A percentile compares a stretch with the other conserved stretches of the same genome.
These are phyloP conservation scores for Scrobipalpa atriplicella DNA, from an alignment of 2,888 invertebrate species.

Conservation along the genomic window DNA sequence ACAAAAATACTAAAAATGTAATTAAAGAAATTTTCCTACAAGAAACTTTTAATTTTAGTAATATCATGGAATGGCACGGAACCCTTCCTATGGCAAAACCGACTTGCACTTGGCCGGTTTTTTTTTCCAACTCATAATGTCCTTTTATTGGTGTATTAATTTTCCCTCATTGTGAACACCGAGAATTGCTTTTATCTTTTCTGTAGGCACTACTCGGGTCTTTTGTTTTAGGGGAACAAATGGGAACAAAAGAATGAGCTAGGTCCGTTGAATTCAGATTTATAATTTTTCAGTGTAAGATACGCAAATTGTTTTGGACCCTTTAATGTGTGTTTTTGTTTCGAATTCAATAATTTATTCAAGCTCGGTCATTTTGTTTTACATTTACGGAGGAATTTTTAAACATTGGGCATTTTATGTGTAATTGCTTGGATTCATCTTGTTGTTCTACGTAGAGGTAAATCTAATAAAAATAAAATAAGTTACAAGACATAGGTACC, in stretches of 20 bases:
- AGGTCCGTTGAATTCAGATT: constrained; percentile 15
- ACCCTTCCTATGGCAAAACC: no score
- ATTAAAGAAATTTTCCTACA: no score
- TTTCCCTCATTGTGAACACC: constrained; percentile 17
- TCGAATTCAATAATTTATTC: constrained; percentile 12
- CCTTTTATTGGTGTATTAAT: constrained; percentile 27
- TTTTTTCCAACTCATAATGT: constrained; percentile 22
- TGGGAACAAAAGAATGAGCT: constrained; percentile 17
- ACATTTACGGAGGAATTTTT: not conserved
- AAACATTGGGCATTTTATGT: not conserved
- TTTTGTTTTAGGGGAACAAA: constrained; percentile 24
- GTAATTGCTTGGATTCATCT: not conserved
- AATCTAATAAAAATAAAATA: no score
- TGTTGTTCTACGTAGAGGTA: not conserved
- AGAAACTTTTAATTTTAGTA: no score
- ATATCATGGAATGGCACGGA: no score
- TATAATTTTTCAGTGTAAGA: constrained; percentile 17
- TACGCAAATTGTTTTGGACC: constrained; percentile 16
- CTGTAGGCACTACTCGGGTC: constrained; percentile 16
- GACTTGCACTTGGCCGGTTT: not conserved
- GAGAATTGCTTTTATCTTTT: constrained; percentile 26
- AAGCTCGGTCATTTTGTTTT: not conserved
- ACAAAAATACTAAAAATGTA: no score
- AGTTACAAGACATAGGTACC: no score
- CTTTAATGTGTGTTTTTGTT: constrained; percentile 20